Evolutionary conservation across 2,113 vertebrate species (phyloP).

Genomic region (Perca schrenkii): DNA sequence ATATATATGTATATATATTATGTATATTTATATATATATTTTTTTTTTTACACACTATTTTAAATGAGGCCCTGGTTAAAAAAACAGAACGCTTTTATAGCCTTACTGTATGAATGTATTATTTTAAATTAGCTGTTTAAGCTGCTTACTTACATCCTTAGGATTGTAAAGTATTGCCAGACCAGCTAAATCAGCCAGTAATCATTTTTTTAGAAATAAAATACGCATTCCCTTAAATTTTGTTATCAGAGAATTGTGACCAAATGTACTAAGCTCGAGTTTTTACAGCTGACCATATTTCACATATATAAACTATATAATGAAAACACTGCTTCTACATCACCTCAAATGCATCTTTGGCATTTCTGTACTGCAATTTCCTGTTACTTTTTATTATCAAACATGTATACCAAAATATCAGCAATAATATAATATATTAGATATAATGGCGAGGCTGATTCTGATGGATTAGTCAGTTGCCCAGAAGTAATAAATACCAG

Average conservation of each 20-base stretch:
- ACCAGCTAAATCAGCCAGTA: background rate
- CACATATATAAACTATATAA: too few species aligned
- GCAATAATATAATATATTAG: background rate
- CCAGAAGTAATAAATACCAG: conserved; percentile 22
- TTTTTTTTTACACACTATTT: too few species aligned
- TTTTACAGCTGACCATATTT: background rate
- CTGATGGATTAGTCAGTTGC: conserved; percentile 9
- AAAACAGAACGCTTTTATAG: too few species aligned
- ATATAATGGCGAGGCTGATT: background rate
- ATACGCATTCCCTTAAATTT: background rate
- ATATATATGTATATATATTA: too few species aligned
- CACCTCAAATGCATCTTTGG: too few species aligned
- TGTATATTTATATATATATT: too few species aligned
- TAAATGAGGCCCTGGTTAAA: too few species aligned
- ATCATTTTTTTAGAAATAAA: background rate
- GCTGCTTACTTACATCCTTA: background rate
- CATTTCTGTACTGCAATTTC: too few species aligned
- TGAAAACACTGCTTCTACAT: too few species aligned
- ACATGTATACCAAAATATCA: background rate
- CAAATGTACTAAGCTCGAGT: background rate
- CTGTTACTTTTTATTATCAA: background rate
- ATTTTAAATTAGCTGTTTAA: too few species aligned
- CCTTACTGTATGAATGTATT: too few species aligned
- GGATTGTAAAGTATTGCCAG: background rate
- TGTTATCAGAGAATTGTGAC: background rate